phyloP scores from a whole-genome alignment of 2,888 invertebrate genomes.

The Ernsta delagoae region DNA sequence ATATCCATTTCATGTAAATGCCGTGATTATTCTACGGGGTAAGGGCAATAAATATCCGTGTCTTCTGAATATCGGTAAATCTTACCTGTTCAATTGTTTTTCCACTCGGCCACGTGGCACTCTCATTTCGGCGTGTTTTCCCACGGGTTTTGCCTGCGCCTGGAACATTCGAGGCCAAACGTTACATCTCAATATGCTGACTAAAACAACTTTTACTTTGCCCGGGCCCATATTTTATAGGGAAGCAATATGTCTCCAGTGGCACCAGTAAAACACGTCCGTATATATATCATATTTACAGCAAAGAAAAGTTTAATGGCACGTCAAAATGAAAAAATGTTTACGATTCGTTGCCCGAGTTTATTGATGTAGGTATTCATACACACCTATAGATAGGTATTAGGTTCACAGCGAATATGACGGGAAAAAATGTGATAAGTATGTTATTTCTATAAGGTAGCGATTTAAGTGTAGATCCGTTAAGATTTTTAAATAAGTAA shows the following conservation, averaged over 20 bases:
- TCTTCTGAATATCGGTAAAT: constrained; percentile 25
- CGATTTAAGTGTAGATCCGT: too few species aligned
- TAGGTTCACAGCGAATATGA: neutral
- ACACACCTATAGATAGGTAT: too few species aligned
- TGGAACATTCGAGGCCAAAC: constrained; percentile 70
- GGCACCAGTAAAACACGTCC: constrained; percentile 31
- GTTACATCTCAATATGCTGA: constrained; percentile 79
- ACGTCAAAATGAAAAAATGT: constrained; percentile 39
- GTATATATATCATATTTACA: constrained; percentile 38
- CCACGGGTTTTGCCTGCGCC: constrained; percentile 48
- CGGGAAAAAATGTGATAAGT: neutral
- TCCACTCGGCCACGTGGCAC: constrained; percentile 43
- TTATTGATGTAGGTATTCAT: constrained; percentile 10
- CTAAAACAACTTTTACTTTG: constrained; percentile 66
- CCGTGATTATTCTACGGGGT: constrained; percentile 19
- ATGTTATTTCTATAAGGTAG: neutral
- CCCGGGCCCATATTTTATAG: constrained; percentile 62
- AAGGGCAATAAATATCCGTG: constrained; percentile 36
- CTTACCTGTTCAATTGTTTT: constrained; percentile 56
- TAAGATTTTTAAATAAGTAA: too few species aligned
- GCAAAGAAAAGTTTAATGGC: constrained; percentile 41
- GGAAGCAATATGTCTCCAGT: constrained; percentile 49
- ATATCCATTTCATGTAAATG: constrained; percentile 20
- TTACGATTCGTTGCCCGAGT: constrained; percentile 23
- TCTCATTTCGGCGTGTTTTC: constrained; percentile 56